phyloP scores from a whole-genome alignment of 2,888 invertebrate genomes.

The Pachydiplax longipennis region DNA sequence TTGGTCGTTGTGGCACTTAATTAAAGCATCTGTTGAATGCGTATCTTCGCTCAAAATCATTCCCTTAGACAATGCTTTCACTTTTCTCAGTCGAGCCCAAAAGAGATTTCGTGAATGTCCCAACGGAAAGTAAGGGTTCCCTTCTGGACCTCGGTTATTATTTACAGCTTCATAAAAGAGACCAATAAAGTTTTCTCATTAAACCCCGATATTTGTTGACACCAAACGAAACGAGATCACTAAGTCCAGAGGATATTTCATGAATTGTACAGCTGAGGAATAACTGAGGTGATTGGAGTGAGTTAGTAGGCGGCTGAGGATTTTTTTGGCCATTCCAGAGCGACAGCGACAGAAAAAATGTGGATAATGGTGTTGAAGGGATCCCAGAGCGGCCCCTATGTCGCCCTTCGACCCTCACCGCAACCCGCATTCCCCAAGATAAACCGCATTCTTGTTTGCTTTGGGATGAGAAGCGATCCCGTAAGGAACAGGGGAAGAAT shows the following conservation, averaged over 20 bases:
- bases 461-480: not conserved
- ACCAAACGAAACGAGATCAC: too few relatives aligned
- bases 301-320: not conserved
- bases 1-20: too few relatives aligned
- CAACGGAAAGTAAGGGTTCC: too few relatives aligned
- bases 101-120: too few relatives aligned
- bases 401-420: not conserved
- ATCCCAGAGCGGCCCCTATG: not conserved
- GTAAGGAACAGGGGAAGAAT: not conserved
- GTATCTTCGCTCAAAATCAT: too few relatives aligned
- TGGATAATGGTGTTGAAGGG: not conserved
- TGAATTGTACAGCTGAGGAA: not conserved
- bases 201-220: too few relatives aligned
- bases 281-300: not conserved
- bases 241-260: not conserved
- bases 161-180: too few relatives aligned
- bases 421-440: not conserved
- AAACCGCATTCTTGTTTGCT: not conserved
- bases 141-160: too few relatives aligned
- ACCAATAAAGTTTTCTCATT: too few relatives aligned
- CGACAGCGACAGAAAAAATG: not conserved
- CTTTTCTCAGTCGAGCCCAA: too few relatives aligned
- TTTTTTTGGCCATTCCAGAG: not conserved
- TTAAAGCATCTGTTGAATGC: too few relatives aligned
- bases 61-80: too few relatives aligned